Evolutionary conservation across 2,888 invertebrate genomes (phyloP), one percentile per base, ranked within the genome.

Genomic region (Dioctria rufipes): DNA sequence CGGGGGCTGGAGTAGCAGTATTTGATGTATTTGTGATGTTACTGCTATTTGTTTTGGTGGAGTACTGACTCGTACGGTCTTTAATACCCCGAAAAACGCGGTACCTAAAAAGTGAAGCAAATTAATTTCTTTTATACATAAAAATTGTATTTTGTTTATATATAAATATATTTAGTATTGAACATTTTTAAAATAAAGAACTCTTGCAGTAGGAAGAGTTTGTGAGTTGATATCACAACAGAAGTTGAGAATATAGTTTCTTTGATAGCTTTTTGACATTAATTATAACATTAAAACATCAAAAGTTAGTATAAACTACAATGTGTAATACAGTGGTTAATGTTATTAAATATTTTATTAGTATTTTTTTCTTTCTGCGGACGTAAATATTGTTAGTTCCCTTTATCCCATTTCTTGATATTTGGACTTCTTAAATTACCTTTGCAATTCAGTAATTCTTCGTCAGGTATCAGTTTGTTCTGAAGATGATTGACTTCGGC

Each of bases 21-120:
- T 25, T 78, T 46, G 87, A 84, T 9, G 87, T 80, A 83, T 86
- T 87, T 67, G 86, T 86, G 73, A 88, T 85, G 83, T 87, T 88
- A 83, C 88, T 88, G 73, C 86, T 86, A 25, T 86, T 88, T 73
- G 88, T 88, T 84, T 88, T 88, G 6, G 86, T 88, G 81, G 88
- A 88, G 83, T 87, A 88, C 82, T 88, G 89, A 81, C 88, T 88
- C 83, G 88, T 80, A 25, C 79, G 78, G 25, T 86, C 84, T 83
- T 85, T 86, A 83, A 86, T 85, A 58, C 86, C 86, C 69, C 87
- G 86, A 69, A 82, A 81, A 81, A 88, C 87, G 65, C 85, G 84
- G 83, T 86, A 88, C 85, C 88, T 88, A 79, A 58, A 40, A 40
- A 73, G 25, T 13, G 25, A 43, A 43, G 58, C 13, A 58, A 11